phyloP scores from a whole-genome alignment of 1,140 invertebrate species.

The Bombus difficillimus region DNA sequence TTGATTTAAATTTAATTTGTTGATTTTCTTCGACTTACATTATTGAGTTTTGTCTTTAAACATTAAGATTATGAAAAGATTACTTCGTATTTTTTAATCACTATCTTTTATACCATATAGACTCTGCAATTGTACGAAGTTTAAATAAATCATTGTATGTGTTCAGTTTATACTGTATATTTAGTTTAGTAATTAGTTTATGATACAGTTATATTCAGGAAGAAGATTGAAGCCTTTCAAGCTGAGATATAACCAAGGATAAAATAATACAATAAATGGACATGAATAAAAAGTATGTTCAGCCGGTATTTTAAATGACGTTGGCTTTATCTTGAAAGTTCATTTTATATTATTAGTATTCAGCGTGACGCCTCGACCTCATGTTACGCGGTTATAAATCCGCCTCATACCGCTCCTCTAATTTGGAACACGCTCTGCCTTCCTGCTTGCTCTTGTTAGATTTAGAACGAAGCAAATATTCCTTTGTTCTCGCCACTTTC shows the following conservation, averaged over 20 bases:
- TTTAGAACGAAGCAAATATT: background rate
- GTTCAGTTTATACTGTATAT: too few relatives aligned
- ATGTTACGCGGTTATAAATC: conserved; percentile 41
- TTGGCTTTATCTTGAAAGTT: conserved; percentile 29
- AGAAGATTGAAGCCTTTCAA: too few relatives aligned
- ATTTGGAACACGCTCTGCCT: conserved; percentile 20
- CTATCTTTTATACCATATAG: too few relatives aligned
- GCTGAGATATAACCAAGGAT: background rate
- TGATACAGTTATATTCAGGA: too few relatives aligned
- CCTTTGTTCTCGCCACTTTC: background rate
- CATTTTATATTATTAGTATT: conserved; percentile 38
- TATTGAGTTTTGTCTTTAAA: too few relatives aligned
- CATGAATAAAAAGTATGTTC: background rate
- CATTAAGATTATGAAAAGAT: too few relatives aligned
- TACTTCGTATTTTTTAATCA: too few relatives aligned
- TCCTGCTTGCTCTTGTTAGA: background rate
- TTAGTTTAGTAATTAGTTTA: too few relatives aligned
- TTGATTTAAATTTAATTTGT: too few relatives aligned
- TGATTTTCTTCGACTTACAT: too few relatives aligned
- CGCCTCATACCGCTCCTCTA: conserved; percentile 7
- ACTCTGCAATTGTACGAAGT: too few relatives aligned
- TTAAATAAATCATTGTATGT: too few relatives aligned
- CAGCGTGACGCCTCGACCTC: background rate
- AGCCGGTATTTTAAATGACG: conserved; percentile 16
- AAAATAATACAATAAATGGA: background rate